Evolutionary conservation across 2,113 vertebrate species (phyloP), one percentile per base, ranked within the genome.

Genomic region (Halcyon senegalensis): DNA sequence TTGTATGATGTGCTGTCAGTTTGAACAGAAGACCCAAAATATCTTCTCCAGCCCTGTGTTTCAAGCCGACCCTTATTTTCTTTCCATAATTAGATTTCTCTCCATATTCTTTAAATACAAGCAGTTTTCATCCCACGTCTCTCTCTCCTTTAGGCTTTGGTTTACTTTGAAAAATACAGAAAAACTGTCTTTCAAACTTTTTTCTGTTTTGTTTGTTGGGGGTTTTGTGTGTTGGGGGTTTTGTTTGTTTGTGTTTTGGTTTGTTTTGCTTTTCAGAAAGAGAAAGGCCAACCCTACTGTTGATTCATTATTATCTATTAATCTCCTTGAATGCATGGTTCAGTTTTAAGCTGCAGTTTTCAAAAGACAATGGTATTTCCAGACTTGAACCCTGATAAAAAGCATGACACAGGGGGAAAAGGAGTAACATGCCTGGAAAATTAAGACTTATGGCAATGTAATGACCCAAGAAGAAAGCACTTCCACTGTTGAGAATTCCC

Each of bases 391-490:
- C 72, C 67, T 90, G 92, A 97, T 83, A 89, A 97, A 96, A 96
- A 89, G 67, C 93, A 90, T 87, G 82, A 92, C 91, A 96, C 89
- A 86, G 62, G 84, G 77, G 89, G 90, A 97, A 67, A 95, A 97
- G 84, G 60, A 96, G 88, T 96, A 97, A 97, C 96, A 97, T 97
- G 96, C 37, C 92, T 96, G 93, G 87, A 92, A 97, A 96, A 96
- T 97, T 96, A 97, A 97, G 96, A 97, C 93, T 95, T 96, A 96
- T 93, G 84, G 93, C 94, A 91, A 92, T 83, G 84, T 95, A 97
- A 97, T 94, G 96, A 97, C 85, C 89, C 94, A 94, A 94, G 96
- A 96, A 97, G 83, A 96, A 97, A 96, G 91, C 74, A 89, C 80
- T 97, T 96, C 87, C 82, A 93, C 92, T 94, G 70, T 35, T 93